These are phyloP conservation scores for Chionomys nivalis DNA, from an alignment of 2,113 vertebrate genomes.

Conservation along the genomic window DNA sequence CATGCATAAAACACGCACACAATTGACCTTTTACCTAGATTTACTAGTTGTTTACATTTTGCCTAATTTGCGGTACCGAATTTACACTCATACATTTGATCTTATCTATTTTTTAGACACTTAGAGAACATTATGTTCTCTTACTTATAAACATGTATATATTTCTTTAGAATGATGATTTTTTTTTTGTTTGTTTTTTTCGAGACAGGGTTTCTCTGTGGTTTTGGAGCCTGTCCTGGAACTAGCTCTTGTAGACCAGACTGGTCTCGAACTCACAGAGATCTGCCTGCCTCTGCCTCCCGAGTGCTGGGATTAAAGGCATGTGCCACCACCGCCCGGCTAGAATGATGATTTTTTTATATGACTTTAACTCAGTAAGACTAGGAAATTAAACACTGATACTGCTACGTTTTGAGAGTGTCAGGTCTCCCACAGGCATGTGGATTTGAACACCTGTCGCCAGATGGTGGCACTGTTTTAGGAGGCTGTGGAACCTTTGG, in stretches of 20 bases:
- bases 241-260: no score
- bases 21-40: background rate
- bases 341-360: no score
- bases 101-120: background rate
- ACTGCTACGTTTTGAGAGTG: background rate
- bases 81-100: background rate
- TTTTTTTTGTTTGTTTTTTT: no score
- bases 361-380: background rate
- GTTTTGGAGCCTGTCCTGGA: no score
- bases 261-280: no score
- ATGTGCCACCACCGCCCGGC: no score
- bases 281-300: no score
- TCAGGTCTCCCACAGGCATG: background rate
- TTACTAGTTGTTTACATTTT: background rate
- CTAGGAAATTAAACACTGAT: background rate
- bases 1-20: background rate
- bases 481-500: background rate
- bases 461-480: background rate
- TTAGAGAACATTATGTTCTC: background rate
- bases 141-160: background rate
- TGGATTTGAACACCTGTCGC: background rate
- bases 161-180: slow-evolving; percentile 5
- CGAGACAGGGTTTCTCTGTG: no score
- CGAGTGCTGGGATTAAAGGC: no score
- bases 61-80: background rate